Percentiles rank a stretch among this genome's conserved stretches.
phyloP scores from a whole-genome alignment of 2,113 vertebrate genomes.

The Tympanuchus pallidicinctus region DNA sequence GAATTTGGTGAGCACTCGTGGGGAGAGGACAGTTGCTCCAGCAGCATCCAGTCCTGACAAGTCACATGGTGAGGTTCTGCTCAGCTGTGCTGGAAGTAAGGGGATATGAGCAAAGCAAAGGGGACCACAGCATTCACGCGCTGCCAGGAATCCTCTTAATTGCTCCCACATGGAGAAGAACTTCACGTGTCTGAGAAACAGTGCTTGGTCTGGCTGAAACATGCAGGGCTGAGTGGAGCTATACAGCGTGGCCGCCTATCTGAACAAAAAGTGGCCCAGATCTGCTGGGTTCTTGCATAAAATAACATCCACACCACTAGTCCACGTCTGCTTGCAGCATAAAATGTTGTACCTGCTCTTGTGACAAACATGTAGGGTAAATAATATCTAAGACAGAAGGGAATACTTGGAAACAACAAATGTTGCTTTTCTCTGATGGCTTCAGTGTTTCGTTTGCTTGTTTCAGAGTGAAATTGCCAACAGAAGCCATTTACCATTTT shows the following conservation, averaged over 20 bases:
- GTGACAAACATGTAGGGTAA: neutral
- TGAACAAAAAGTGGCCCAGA: neutral
- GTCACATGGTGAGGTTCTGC: neutral
- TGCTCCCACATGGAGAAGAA: neutral
- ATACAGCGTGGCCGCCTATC: neutral
- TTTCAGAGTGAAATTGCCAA: neutral
- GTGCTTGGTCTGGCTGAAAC: neutral
- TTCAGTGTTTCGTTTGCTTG: neutral
- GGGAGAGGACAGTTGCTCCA: neutral
- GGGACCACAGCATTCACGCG: neutral
- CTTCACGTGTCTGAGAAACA: neutral
- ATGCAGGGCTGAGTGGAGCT: neutral
- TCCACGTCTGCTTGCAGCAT: neutral
- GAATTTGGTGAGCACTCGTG: neutral
- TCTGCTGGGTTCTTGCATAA: neutral
- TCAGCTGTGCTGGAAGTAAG: neutral
- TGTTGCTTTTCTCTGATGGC: neutral
- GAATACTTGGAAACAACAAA: neutral
- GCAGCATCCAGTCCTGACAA: neutral
- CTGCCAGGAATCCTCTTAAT: neutral
- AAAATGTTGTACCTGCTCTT: neutral
- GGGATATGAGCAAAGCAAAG: neutral
- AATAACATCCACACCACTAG: neutral
- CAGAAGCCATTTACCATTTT: neutral
- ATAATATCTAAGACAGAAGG: neutral